These are phyloP conservation scores for Peromyscus polionotus DNA, from an alignment of 2,113 vertebrate species.

Conservation along the genomic window DNA sequence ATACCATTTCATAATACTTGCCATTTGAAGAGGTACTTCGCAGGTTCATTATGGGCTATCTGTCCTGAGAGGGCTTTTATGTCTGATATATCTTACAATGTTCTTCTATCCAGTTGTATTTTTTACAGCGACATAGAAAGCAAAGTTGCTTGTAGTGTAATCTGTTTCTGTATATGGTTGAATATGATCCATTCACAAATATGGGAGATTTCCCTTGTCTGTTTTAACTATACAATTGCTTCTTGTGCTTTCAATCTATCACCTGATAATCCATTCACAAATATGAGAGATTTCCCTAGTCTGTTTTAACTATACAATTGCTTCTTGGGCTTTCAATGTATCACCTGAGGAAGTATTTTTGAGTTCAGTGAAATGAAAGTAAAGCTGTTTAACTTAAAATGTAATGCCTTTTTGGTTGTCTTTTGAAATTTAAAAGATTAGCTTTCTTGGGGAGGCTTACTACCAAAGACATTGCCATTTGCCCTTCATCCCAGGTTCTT, in stretches of 20 bases:
- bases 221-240: neutral
- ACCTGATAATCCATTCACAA: neutral
- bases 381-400: neutral
- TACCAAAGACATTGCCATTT: neutral
- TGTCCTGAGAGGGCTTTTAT: neutral
- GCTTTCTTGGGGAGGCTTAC: neutral
- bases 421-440: neutral
- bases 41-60: neutral
- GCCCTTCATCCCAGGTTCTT: neutral
- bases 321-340: neutral
- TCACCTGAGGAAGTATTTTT: neutral
- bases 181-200: neutral
- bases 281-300: neutral
- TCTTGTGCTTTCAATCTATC: neutral
- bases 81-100: neutral
- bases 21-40: neutral
- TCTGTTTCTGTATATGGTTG: neutral
- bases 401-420: neutral
- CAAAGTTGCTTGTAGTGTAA: conserved; percentile 3
- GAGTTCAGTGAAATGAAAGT: neutral
- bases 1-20: neutral
- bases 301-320: neutral
- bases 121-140: neutral
- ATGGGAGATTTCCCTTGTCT: neutral
- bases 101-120: neutral